Base-by-base conservation (phyloP, 2,888 invertebrate species). In the Caenorhabditis wallacei region DNA sequence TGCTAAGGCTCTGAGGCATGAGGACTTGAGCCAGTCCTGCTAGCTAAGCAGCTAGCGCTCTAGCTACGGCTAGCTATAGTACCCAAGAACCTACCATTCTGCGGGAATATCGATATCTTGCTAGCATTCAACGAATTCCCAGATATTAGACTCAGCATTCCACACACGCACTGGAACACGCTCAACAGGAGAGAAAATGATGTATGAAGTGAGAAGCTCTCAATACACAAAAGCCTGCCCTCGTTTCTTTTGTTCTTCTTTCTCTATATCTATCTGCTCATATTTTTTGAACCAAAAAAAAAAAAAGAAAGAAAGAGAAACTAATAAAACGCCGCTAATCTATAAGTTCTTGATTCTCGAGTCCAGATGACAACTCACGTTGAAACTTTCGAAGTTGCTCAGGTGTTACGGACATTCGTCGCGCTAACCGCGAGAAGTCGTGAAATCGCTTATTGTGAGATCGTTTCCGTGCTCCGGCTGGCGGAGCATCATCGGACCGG, bases 351-450 rank as follows among this genome's bases (percentile, higher is more conserved):
- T n/a, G n/a, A n/a, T n/a, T n/a, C n/a, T n/a, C n/a, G n/a, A n/a
- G n/a, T n/a, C n/a, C n/a, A n/a, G n/a, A n/a, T n/a, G 8, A 20
- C 37, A 24, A 43, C 61, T 61, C 24, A 61, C 43, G 61, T n/a
- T 61, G 61, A 24, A 61, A 26, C 24, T 46, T 68, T 37, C 53
- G 68, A 26, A 82, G 70, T 24, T 75, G 53, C n/a, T 82, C 84
- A 0, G 87, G 87, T 16, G 82, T 80, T 1, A 85, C 69, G 4
- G 87, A 84, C 1, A 87, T 48, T 18, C 87, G 66, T 20, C 87
- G 48, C 16, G 61, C 64, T 82, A 43, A 10, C 43, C 30, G 48
- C 16, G 61, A 61, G 84, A 85, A 85, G 22, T 86, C 74, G 20
- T 78, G 53, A 10, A 68, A 35, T 22, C 59, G 48, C 40, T 80